Evolutionary conservation across 2,888 invertebrate genomes (phyloP).

Genomic region (Drosophila antonietae): DNA sequence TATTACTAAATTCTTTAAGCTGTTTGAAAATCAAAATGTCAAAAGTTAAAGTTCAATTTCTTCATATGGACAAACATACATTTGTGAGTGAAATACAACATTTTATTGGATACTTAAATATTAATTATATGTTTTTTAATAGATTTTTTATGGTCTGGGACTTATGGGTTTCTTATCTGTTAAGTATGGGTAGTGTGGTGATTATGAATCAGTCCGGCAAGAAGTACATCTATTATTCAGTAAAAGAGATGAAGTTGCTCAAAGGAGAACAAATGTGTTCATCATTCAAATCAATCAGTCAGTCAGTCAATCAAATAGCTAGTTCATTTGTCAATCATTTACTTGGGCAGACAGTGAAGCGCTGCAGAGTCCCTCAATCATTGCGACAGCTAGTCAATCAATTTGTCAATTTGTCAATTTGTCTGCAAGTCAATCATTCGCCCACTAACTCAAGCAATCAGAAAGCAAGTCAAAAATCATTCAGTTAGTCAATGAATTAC

Average conservation of each 20-base stretch:
- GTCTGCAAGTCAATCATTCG: background rate
- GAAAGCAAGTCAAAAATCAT: background rate
- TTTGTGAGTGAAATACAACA: background rate
- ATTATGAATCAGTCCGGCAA: background rate
- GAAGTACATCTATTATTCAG: background rate
- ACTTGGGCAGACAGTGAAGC: background rate
- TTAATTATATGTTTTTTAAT: slow-evolving; percentile 4
- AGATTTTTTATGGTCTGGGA: background rate
- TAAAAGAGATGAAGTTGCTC: no score
- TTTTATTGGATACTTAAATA: background rate
- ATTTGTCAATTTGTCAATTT: no score
- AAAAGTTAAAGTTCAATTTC: background rate
- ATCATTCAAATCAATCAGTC: background rate
- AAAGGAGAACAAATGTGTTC: background rate
- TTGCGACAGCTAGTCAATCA: background rate
- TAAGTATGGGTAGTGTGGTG: no score
- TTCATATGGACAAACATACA: no score
- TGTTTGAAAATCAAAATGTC: background rate
- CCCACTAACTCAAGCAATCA: background rate
- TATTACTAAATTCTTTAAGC: background rate
- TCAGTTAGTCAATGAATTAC: background rate
- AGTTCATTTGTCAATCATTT: no score
- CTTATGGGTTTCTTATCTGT: background rate
- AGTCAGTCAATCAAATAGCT: background rate
- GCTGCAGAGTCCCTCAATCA: background rate